A percentile compares a stretch with the other conserved stretches of the same genome.
phyloP scores from a whole-genome alignment of 2,797 vertebrate species.

The Siniperca obscura region DNA sequence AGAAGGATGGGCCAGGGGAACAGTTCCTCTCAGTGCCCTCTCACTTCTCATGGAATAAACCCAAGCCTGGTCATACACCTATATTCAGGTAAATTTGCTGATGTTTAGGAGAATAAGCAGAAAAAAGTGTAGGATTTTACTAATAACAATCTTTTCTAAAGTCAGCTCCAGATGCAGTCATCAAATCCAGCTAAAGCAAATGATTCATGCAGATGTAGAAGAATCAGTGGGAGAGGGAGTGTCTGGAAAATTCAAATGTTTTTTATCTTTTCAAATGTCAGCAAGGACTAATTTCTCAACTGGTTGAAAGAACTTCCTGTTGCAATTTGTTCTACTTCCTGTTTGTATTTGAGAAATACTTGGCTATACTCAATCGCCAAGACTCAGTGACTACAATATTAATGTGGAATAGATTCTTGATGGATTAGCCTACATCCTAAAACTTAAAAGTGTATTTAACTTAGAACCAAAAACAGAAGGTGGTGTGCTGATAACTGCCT shows the following conservation, averaged over 20 bases:
- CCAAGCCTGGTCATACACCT: conserved; percentile 97
- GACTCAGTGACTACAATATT: not conserved
- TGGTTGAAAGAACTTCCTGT: conserved; percentile 28
- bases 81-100: conserved; percentile 93
- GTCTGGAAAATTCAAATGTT: not conserved
- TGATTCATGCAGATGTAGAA: conserved; percentile 16
- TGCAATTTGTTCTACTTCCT: conserved; percentile 44
- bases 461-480: conserved; percentile 10
- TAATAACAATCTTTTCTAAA: not conserved
- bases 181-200: not conserved
- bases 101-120: conserved; percentile 1
- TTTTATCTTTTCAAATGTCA: conserved; percentile 25
- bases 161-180: not conserved
- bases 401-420: not conserved
- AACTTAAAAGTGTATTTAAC: not conserved
- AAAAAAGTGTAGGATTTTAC: not conserved
- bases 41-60: conserved; percentile 99
- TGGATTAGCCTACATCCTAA: not conserved
- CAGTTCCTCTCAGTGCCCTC: conserved; percentile 98
- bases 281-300: conserved; percentile 14
- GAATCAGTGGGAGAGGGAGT: conserved; percentile 12
- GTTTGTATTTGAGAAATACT: conserved; percentile 11
- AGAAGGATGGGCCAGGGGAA: conserved; percentile 94
- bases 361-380: not conserved
- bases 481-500: not conserved